phyloP scores from a whole-genome alignment of 2,797 vertebrate species.

The Manis pentadactyla region DNA sequence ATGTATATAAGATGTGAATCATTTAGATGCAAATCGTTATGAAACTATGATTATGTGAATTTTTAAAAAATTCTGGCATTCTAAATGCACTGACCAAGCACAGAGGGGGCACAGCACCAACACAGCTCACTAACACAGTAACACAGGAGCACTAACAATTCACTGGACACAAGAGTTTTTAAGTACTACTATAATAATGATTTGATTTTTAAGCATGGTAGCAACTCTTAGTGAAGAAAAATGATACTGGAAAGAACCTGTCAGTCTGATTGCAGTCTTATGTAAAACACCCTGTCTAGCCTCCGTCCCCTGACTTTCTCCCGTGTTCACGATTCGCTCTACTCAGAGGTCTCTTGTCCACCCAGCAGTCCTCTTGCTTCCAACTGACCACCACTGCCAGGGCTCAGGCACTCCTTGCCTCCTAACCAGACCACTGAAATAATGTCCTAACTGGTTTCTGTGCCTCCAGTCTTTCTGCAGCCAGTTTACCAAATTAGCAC shows the following conservation, averaged over 20 bases:
- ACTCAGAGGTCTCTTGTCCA: neutral
- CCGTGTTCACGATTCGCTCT: rapidly evolving
- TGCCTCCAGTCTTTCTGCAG: neutral
- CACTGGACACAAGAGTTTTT: neutral
- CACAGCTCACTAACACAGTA: too few species aligned
- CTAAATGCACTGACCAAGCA: neutral
- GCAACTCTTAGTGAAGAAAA: neutral
- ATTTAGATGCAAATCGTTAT: constrained; percentile 7
- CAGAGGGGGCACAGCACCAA: neutral
- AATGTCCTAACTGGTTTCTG: neutral
- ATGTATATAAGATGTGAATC: neutral
- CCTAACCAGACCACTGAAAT: neutral
- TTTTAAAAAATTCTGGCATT: neutral
- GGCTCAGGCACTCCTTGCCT: neutral
- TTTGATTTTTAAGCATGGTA: neutral
- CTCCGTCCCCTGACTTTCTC: neutral
- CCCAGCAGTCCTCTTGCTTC: neutral
- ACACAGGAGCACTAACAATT: too few species aligned
- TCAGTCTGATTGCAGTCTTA: neutral
- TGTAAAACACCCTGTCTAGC: neutral
- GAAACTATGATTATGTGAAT: neutral
- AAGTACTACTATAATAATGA: neutral
- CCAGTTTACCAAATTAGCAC: neutral
- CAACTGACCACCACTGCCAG: neutral
- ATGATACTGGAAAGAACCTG: neutral